Base-by-base conservation (phyloP, 2,113 vertebrate genomes). In the Laticauda colubrina region DNA sequence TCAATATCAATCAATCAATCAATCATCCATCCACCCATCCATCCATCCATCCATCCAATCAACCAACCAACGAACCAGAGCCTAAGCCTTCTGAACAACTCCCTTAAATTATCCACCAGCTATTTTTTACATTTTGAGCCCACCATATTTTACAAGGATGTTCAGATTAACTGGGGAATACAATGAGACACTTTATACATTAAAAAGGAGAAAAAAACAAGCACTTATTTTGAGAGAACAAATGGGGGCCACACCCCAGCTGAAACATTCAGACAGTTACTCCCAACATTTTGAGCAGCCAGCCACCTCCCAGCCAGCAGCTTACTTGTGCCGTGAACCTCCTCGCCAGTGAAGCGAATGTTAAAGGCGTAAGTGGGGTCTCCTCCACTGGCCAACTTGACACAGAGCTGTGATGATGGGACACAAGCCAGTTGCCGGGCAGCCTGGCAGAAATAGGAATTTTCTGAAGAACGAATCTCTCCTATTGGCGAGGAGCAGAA, bases 301-400 rank as follows among this genome's bases (percentile, higher is more conserved):
- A 43, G 57, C 2, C 39, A 4, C 2, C 34, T 39, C 12, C 88
- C 18, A 23, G 53, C 0, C 0, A 0, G 20, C 3, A 0, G 97
- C 98, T 98, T 87, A 99, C 99, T 99, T 94, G 99, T 99, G 95
- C 99, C 99, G 0, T 99, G 99, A 88, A 99, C 99, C 96, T 99
- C 99, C 95, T 99, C 99, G 2, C 99, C 99, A 0, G 98, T 99
- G 97, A 99, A 99, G 93, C 99, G 99, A 91, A 99, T 99, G 98
- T 99, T 99, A 96, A 99, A 99, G 69, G 99, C 98, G 0, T 99
- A 99, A 0, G 99, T 99, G 20, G 99, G 99, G 96, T 99, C 99
- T 0, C 99, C 99, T 0, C 99, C 99, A 0, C 99, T 99, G 86
- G 99, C 99, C 59, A 99, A 96, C 56, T 99, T 99, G 29, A 99